Percentiles rank a stretch among this genome's conserved stretches.
phyloP scores from a whole-genome alignment of 1,140 invertebrate species.

The Heliothis subflexa region DNA sequence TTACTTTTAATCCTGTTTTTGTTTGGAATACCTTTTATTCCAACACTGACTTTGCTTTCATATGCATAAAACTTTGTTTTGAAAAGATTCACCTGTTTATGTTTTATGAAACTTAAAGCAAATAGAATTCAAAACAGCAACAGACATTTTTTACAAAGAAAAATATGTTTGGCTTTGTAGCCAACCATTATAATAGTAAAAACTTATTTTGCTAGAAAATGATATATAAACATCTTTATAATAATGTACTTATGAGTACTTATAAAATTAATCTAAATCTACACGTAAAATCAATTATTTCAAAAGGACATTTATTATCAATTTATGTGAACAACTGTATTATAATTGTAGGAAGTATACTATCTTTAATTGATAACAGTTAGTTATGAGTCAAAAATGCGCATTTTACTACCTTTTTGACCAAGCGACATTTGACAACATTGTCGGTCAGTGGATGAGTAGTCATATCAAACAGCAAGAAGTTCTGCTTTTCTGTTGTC shows the following conservation, averaged over 20 bases:
- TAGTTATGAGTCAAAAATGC: background rate
- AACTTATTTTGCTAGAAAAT: too few relatives aligned
- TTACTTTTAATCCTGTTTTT: background rate
- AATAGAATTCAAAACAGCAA: background rate
- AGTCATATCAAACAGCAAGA: constrained; percentile 99
- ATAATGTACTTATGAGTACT: too few relatives aligned
- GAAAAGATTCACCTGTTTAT: constrained; percentile 19
- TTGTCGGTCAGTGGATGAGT: constrained; percentile 99
- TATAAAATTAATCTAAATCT: constrained; percentile 4
- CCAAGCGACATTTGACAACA: constrained; percentile 97
- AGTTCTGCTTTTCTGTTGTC: constrained; percentile 99
- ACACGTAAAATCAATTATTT: constrained; percentile 11
- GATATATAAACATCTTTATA: too few relatives aligned
- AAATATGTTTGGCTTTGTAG: background rate
- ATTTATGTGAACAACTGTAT: background rate
- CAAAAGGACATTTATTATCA: constrained; percentile 12
- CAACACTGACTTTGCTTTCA: background rate
- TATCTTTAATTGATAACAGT: constrained; percentile 8
- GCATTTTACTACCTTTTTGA: constrained; percentile 93
- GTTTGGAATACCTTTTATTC: constrained; percentile 11
- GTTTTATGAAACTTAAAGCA: constrained; percentile 5
- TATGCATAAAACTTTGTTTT: constrained; percentile 13
- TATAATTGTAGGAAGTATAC: background rate
- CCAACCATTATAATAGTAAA: too few relatives aligned
- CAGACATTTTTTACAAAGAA: background rate